A percentile compares a stretch with the other conserved stretches of the same genome.
These are phyloP conservation scores for Tetrapedia diversipes DNA, from an alignment of 2,888 invertebrate species.

Conservation along the genomic window DNA sequence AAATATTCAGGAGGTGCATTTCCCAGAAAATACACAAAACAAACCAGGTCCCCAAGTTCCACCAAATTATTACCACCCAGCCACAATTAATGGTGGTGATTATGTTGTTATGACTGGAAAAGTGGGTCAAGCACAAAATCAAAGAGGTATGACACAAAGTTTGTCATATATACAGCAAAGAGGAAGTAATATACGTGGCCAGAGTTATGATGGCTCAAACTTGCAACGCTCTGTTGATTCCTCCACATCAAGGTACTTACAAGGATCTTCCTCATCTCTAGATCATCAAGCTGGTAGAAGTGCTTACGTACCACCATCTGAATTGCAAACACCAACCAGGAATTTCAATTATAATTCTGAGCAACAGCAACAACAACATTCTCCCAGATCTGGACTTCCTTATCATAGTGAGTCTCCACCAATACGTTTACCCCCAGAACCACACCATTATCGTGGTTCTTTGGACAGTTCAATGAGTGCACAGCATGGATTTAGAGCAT, in stretches of 20 bases:
- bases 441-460: constrained; percentile 76
- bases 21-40: constrained; percentile 73
- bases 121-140: constrained; percentile 71
- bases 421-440: constrained; percentile 73
- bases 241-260: constrained; percentile 69
- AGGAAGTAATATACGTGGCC: constrained; percentile 69
- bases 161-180: constrained; percentile 68
- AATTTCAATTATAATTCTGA: constrained; percentile 72
- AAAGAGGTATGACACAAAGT: constrained; percentile 69
- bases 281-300: constrained; percentile 78
- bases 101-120: constrained; percentile 94
- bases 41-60: constrained; percentile 83
- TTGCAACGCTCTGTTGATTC: constrained; percentile 68
- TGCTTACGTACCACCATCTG: constrained; percentile 81
- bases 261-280: constrained; percentile 70
- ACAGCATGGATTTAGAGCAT: constrained; percentile 69
- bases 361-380: constrained; percentile 72
- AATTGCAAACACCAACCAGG: constrained; percentile 76
- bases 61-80: constrained; percentile 82
- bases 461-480: constrained; percentile 61
- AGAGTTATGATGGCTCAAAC: constrained; percentile 77
- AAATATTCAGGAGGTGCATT: constrained; percentile 85
- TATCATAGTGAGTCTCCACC: constrained; percentile 77
- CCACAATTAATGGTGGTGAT: constrained; percentile 89
- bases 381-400: constrained; percentile 73